Base-by-base conservation (phyloP, 2,113 vertebrate genomes). In the Sander vitreus region DNA sequence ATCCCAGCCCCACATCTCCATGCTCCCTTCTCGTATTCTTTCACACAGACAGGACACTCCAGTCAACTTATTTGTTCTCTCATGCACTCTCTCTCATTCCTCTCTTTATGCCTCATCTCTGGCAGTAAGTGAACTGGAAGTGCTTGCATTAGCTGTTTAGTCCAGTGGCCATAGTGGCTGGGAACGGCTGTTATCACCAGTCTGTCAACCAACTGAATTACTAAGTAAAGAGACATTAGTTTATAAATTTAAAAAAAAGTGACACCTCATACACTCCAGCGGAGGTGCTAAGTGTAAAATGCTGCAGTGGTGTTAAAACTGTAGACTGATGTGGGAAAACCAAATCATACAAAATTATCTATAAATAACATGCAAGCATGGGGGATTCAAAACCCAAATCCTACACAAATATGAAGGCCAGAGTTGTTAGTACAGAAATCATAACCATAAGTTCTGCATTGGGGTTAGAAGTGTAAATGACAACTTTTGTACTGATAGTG, bases 1-100 rank as follows among this genome's bases (percentile, higher is more conserved):
- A 76, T 57, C 73, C 45, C 39, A 66, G 70, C 64, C 55, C 82
- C 77, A 57, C 78, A 80, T 75, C 78, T 64, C 54, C 11, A 3
- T 45, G 25, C 72, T 18, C 36, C 50, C 39, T 66, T 16, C 64
- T 81, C 25, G 15, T 70, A 62, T 47, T 63, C 81, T 67, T 19
- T 67, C 53, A 51, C 64, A 59, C 45, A 12, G 18, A 43, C 30
- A 65, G 48, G 47, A 76, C 65, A 25, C 67, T 48, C 19, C 2
- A 36, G 21, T 58, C 50, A 5, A 67, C 66, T 60, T 55, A 33
- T 78, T 77, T 65, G 75, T 76, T 64, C 78, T 74, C 54, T 50
- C 9, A 33, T 45, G 9, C 69, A 33, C 73, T 75, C 23, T 59
- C 15, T 60, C 25, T 54, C 33, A 18, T 53, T 36, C 59, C 15